Evolutionary conservation across 1,140 invertebrate genomes (phyloP).

Genomic region (Cyclargus thomasi): DNA sequence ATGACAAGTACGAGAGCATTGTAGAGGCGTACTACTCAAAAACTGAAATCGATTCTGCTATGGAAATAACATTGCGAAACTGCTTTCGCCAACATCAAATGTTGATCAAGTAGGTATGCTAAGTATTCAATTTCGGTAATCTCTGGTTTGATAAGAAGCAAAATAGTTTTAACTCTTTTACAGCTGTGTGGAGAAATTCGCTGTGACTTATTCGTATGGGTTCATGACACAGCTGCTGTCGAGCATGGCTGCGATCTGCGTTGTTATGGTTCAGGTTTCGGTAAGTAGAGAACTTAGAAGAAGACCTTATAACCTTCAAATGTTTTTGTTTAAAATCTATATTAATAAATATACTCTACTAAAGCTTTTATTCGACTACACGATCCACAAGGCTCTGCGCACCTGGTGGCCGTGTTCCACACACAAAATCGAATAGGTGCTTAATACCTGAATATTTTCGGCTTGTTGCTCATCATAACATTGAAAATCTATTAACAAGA

Average conservation of each 20-base stretch:
- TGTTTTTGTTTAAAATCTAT: slow-evolving; percentile 6
- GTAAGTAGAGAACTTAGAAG: slow-evolving; percentile 37
- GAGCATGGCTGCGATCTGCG: slow-evolving; percentile 66
- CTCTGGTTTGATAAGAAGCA: no score
- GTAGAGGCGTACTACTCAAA: slow-evolving; percentile 35
- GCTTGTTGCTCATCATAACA: no score
- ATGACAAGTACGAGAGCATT: slow-evolving; percentile 34
- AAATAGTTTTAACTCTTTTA: slow-evolving; percentile 27
- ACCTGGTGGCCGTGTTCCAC: no score
- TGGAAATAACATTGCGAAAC: slow-evolving; percentile 39
- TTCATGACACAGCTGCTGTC: slow-evolving; percentile 68
- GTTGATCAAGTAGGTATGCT: slow-evolving; percentile 43
- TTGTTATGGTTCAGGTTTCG: slow-evolving; percentile 69
- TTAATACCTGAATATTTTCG: no score
- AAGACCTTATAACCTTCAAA: not conserved
- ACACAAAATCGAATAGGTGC: no score
- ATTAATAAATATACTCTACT: no score
- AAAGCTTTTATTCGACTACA: no score
- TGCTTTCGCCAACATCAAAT: slow-evolving; percentile 59
- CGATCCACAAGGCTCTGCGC: no score
- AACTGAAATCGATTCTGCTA: slow-evolving; percentile 45
- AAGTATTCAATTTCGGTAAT: no score
- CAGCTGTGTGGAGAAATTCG: slow-evolving; percentile 65
- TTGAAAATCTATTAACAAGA: no score
- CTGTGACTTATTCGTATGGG: slow-evolving; percentile 58